Base-by-base conservation (phyloP, 2,888 invertebrate genomes). In the Heliconius hortense region DNA sequence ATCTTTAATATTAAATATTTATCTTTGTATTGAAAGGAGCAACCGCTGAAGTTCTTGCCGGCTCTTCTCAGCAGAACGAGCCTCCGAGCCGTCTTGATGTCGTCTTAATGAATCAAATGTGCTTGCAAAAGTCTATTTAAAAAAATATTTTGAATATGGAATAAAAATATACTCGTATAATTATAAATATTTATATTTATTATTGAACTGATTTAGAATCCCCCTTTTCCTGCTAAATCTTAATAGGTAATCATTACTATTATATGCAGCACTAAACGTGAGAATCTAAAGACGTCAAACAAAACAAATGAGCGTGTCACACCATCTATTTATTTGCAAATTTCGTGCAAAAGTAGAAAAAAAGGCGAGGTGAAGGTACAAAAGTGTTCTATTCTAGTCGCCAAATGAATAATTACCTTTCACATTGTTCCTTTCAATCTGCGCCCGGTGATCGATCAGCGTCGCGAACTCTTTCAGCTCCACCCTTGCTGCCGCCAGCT, bases 311-410 rank as follows among this genome's bases (percentile, higher is more conserved):
- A 87, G 90, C 91, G 88, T 90, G 92, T 92, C 93, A 90, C 88
- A 87, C 83, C 86, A 88, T 85, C 91, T 90, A 93, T 93, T 94
- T 93, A 92, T 90, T 93, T 93, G 94, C 94, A 94, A 93, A 93
- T 94, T 93, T 93, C 89, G 89, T 87, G 92, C 92, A 92, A 90
- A 92, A 90, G 86, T 90, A 84, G 87, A 87, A 89, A 92, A 31
- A 93, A 92, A 90, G 92, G 82, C 88, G 87, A 92, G 92, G 91
- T 93, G 93, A 93, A 93, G 92, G 92, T 91, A 92, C 93, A 92
- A 93, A 93, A 93, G 93, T 94, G 90, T 87, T 93, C 93, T 93
- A 93, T 94, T 93, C 94, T 94, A 92, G 93, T 93, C 94, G 91
- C 89, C 89, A 91, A 91, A 93, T 94, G 93, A 94, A 93, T 94